Evolutionary conservation across 2,888 invertebrate genomes (phyloP).

Genomic region (Galeopsomyia nigrocyanea): DNA sequence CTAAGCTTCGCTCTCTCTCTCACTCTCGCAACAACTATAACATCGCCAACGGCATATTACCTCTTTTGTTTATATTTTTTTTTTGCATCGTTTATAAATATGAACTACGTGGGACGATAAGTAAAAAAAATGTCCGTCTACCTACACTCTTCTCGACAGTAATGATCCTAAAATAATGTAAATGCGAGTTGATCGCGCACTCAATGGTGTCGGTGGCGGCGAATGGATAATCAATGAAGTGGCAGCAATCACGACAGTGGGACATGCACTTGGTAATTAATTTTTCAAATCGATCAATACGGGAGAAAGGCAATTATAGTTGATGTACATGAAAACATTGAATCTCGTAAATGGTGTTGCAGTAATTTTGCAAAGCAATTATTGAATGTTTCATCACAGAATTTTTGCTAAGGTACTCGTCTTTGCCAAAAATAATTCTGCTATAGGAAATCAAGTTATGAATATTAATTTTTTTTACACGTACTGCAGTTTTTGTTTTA

Average conservation of each 20-base stretch:
- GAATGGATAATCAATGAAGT: conserved; percentile 3
- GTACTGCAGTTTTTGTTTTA: background rate
- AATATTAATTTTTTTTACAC: too few relatives aligned
- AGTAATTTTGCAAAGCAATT: conserved; percentile 26
- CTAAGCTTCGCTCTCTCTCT: background rate
- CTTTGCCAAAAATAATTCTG: too few relatives aligned
- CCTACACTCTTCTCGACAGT: conserved; percentile 5
- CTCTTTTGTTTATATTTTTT: conserved; percentile 10
- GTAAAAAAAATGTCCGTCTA: conserved; percentile 38
- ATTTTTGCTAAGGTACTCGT: conserved; percentile 18
- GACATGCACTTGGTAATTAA: conserved; percentile 18
- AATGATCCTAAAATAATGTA: conserved; percentile 12
- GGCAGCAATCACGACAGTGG: conserved; percentile 24
- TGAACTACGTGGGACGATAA: conserved; percentile 33
- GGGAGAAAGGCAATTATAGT: background rate
- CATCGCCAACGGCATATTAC: conserved; percentile 9
- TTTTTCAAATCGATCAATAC: background rate
- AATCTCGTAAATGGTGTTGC: background rate
- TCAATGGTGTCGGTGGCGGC: background rate
- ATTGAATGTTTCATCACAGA: conserved; percentile 40
- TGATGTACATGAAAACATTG: too few relatives aligned
- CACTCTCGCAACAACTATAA: conserved; percentile 20
- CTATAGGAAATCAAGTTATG: too few relatives aligned
- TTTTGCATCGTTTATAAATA: conserved; percentile 19
- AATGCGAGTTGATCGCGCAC: conserved; percentile 14